Evolutionary conservation across 2,888 invertebrate genomes (phyloP).

Genomic region (Fissipunctia ypsillon): DNA sequence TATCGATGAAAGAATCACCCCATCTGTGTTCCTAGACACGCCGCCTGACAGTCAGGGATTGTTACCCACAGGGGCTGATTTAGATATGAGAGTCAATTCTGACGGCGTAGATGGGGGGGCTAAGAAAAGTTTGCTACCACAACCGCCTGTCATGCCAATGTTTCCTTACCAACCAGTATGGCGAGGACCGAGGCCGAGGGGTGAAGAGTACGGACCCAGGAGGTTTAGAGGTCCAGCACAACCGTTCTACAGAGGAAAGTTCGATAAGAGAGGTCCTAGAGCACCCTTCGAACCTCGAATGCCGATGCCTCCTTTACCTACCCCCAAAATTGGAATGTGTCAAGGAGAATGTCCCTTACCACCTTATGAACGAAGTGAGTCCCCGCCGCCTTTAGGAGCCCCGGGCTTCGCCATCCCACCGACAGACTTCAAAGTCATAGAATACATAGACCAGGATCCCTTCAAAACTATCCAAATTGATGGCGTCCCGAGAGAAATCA

Average conservation of each 20-base stretch:
- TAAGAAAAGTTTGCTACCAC: slow-evolving; percentile 71
- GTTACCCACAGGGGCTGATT: slow-evolving; percentile 74
- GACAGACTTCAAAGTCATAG: slow-evolving; percentile 82
- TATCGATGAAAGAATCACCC: slow-evolving; percentile 88
- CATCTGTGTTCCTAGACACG: slow-evolving; percentile 78
- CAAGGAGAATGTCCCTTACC: slow-evolving; percentile 82
- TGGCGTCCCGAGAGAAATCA: slow-evolving; percentile 94
- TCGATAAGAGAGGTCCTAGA: slow-evolving; percentile 78
- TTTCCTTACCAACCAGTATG: slow-evolving; percentile 77
- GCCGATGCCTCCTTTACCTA: slow-evolving; percentile 77
- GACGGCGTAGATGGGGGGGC: slow-evolving; percentile 72
- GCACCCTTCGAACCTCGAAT: slow-evolving; percentile 78
- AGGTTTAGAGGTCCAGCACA: slow-evolving; percentile 80
- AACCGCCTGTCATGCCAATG: slow-evolving; percentile 80
- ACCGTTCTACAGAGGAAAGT: slow-evolving; percentile 81
- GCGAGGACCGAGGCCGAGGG: slow-evolving; percentile 82
- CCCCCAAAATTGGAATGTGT: slow-evolving; percentile 81
- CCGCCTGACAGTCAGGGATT: slow-evolving; percentile 78
- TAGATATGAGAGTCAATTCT: slow-evolving; percentile 82
- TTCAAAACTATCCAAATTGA: slow-evolving; percentile 96
- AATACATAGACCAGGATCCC: slow-evolving; percentile 91
- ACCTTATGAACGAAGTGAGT: slow-evolving; percentile 79
- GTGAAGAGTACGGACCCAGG: slow-evolving; percentile 80
- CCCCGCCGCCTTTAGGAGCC: slow-evolving; percentile 84
- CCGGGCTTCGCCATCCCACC: slow-evolving; percentile 82